A percentile compares a stretch with the other conserved stretches of the same genome.
Evolutionary conservation across 2,888 invertebrate species (phyloP).

Genomic region (Orthosia gracilis): DNA sequence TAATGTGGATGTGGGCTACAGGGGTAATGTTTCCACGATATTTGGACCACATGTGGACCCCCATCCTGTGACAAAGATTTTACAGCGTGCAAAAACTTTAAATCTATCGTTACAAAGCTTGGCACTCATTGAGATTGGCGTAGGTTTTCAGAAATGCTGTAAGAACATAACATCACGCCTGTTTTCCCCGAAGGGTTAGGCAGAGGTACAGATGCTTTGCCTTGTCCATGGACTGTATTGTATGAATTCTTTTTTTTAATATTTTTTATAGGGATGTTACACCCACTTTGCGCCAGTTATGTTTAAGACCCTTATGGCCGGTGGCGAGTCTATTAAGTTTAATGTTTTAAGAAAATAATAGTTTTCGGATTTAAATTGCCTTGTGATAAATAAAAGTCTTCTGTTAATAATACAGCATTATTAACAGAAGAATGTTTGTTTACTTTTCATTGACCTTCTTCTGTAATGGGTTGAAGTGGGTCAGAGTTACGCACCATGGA

Average conservation of each 20-base stretch:
- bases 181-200: no score
- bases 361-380: neutral
- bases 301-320: no score
- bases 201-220: no score
- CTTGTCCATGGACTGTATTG: no score
- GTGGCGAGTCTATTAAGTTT: no score
- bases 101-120: slow-evolving; percentile 4
- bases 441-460: slow-evolving; percentile 41
- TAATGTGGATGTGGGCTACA: slow-evolving; percentile 62
- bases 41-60: slow-evolving; percentile 22
- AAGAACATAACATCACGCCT: neutral
- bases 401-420: no score
- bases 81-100: slow-evolving; percentile 10
- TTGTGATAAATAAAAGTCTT: no score
- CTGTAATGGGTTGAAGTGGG: slow-evolving; percentile 41
- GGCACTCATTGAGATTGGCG: slow-evolving; percentile 14
- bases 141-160: slow-evolving; percentile 21
- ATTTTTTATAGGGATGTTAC: no score
- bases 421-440: slow-evolving; percentile 46
- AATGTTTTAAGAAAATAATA: neutral
- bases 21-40: slow-evolving; percentile 32
- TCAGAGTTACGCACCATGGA: slow-evolving; percentile 26
- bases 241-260: no score
- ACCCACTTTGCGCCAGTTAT: no score
- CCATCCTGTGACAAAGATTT: neutral